Conservation (phyloP, 2,113 vertebrate species). For the Motacilla tschutschensis region DNA sequence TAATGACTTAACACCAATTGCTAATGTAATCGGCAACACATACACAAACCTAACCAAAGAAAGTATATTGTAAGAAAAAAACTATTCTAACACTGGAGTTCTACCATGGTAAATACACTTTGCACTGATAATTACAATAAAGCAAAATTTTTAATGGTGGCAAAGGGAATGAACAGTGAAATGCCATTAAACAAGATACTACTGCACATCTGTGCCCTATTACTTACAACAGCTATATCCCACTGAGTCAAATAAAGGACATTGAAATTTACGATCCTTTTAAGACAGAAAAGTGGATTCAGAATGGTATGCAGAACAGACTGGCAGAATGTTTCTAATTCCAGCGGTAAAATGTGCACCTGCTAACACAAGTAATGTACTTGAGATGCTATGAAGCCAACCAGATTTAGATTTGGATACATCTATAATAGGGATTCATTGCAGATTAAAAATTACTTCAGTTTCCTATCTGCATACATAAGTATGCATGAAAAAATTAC, state of each 20-base stretch:
- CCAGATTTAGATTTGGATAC: conserved; percentile 65
- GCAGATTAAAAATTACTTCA: conserved; percentile 69
- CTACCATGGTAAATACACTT: conserved; percentile 82
- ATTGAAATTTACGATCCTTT: conserved; percentile 75
- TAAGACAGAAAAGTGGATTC: conserved; percentile 77
- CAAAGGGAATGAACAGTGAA: conserved; percentile 79
- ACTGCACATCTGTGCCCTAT: conserved; percentile 79
- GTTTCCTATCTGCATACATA: conserved; percentile 61
- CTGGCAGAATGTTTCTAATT: conserved; percentile 74
- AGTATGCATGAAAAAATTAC: conserved; percentile 62
- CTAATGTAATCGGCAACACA: conserved; percentile 83
- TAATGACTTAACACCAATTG: conserved; percentile 81
- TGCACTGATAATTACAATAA: conserved; percentile 81
- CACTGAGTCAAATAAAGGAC: conserved; percentile 81
- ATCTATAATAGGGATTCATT: conserved; percentile 65
- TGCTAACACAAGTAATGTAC: conserved; percentile 75
- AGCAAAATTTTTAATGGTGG: conserved; percentile 75
- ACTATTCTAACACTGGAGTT: conserved; percentile 79
- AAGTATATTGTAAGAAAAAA: conserved; percentile 72
- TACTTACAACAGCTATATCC: conserved; percentile 78
- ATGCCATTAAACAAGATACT: conserved; percentile 79
- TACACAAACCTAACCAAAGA: conserved; percentile 80
- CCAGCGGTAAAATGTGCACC: conserved; percentile 72
- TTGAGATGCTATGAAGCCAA: conserved; percentile 69
- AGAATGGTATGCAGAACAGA: conserved; percentile 77